Percentiles rank a stretch among this genome's conserved stretches.
These are phyloP conservation scores for Lampris incognitus DNA, from an alignment of 2,113 vertebrate genomes.

Conservation along the genomic window DNA sequence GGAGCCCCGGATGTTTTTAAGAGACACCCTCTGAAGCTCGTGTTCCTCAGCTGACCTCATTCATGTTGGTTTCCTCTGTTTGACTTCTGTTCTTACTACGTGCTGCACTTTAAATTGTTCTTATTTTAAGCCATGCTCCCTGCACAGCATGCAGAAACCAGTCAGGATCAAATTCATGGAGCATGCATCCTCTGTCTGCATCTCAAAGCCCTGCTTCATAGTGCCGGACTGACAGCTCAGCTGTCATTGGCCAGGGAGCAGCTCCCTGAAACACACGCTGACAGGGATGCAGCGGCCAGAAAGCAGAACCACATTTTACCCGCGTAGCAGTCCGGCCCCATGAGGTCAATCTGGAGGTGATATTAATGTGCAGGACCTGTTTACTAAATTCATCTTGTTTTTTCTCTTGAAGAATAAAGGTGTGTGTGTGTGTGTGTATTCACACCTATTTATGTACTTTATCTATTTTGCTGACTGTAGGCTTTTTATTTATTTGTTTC, in stretches of 20 bases:
- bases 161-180: not conserved
- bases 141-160: no score
- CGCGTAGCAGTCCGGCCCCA: not conserved
- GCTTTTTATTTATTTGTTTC: not conserved
- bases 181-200: not conserved
- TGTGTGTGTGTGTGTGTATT: not conserved
- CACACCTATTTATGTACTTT: not conserved
- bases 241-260: not conserved
- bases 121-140: not conserved
- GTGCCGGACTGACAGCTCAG: conserved; percentile 11
- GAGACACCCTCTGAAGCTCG: conserved; percentile 18
- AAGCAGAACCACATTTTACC: no score
- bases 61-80: not conserved
- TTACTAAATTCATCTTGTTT: not conserved
- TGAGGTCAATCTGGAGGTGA: not conserved
- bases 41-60: not conserved
- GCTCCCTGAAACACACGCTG: not conserved
- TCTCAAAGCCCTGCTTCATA: conserved; percentile 4
- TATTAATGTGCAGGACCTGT: conserved; percentile 16
- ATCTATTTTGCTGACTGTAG: not conserved
- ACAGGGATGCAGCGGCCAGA: no score
- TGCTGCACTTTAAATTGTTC: not conserved
- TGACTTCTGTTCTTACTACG: conserved; percentile 10
- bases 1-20: conserved; percentile 37
- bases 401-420: not conserved